A percentile compares a stretch with the other conserved stretches of the same genome.
These are phyloP conservation scores for Neopipo cinnamomea DNA, from an alignment of 2,113 vertebrate species.

Conservation along the genomic window DNA sequence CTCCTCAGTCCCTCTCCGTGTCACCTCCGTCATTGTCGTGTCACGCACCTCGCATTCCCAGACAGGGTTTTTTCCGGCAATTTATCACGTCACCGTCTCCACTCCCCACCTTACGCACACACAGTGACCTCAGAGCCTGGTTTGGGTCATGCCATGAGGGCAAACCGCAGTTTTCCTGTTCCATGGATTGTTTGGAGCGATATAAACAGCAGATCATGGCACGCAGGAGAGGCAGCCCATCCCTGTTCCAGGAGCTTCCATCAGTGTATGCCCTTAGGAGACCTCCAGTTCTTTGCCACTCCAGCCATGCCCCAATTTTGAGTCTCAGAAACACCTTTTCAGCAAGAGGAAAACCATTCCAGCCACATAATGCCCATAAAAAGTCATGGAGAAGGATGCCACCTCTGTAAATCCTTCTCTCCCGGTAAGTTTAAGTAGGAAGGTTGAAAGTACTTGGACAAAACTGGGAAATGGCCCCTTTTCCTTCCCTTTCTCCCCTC, in stretches of 20 bases:
- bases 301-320: neutral
- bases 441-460: neutral
- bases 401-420: neutral
- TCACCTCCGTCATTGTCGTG: fast-evolving
- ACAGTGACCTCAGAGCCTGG: neutral
- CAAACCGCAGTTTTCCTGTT: slow-evolving; percentile 7
- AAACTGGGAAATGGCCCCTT: neutral
- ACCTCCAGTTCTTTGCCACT: neutral
- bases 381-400: neutral
- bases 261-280: neutral
- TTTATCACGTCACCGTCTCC: neutral
- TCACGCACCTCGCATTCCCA: neutral
- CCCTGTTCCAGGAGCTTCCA: neutral
- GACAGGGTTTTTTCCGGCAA: neutral
- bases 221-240: neutral
- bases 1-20: neutral
- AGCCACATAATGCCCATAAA: neutral
- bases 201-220: neutral
- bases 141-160: neutral
- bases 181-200: neutral
- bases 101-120: neutral
- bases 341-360: neutral
- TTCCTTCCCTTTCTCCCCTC: neutral
- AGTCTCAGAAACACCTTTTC: neutral
- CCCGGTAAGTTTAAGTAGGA: neutral